These are phyloP conservation scores for Macrobrachium nipponense DNA, from an alignment of 1,140 invertebrate genomes.

Conservation along the genomic window DNA sequence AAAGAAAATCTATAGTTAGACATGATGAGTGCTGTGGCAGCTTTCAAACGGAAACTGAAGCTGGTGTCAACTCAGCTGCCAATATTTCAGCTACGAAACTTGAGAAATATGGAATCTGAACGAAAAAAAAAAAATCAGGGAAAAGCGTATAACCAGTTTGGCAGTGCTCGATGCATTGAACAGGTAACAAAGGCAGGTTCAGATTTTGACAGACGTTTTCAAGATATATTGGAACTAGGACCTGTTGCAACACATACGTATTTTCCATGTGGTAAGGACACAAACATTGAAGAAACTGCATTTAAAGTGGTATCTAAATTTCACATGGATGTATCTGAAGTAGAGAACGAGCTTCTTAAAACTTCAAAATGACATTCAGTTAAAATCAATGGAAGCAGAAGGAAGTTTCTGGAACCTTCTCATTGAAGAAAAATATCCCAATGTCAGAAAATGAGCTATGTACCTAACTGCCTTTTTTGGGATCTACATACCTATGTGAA, in stretches of 20 bases:
- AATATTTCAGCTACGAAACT: no score
- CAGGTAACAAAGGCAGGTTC: constrained; percentile 19
- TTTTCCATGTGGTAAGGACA: constrained; percentile 25
- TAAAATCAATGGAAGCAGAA: constrained; percentile 2
- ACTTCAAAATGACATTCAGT: background rate
- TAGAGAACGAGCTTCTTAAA: constrained; percentile 26
- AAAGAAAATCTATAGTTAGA: no score
- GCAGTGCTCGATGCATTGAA: constrained; percentile 27
- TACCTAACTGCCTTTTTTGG: background rate
- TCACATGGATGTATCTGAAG: background rate
- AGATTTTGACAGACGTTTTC: constrained; percentile 39
- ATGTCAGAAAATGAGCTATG: background rate
- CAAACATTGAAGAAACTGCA: background rate
- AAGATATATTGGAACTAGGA: constrained; percentile 18
- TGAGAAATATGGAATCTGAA: no score
- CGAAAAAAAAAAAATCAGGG: no score
- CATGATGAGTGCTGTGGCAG: no score
- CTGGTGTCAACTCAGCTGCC: no score
- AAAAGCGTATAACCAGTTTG: background rate
- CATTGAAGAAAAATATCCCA: constrained; percentile 28
- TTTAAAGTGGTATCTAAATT: no score
- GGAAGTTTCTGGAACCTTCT: constrained; percentile 46
- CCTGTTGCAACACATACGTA: constrained; percentile 3
- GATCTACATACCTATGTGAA: constrained; percentile 5
- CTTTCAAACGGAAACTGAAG: no score